phyloP scores from a whole-genome alignment of 1,140 invertebrate genomes.

The Pseudomyrmex concolor region DNA sequence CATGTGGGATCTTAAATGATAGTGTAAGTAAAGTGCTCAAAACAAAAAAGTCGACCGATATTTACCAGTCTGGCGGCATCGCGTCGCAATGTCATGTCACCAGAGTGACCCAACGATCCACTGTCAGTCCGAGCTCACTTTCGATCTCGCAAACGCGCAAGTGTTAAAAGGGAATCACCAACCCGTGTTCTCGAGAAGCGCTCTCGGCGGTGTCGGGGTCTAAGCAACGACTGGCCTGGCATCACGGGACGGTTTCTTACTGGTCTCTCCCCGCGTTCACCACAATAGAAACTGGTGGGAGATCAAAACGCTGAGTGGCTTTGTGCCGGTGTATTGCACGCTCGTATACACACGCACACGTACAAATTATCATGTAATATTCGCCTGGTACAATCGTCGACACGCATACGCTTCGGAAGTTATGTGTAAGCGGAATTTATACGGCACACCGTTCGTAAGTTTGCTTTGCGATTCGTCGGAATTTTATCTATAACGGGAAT shows the following conservation, averaged over 20 bases:
- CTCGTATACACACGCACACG: constrained; percentile 33
- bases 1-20: background rate
- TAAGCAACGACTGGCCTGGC: constrained; percentile 79
- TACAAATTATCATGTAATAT: constrained; percentile 19
- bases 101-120: constrained; percentile 18
- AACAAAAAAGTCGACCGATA: constrained; percentile 40
- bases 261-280: constrained; percentile 75
- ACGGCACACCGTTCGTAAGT: background rate
- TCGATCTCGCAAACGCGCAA: constrained; percentile 52
- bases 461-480: background rate
- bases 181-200: constrained; percentile 54
- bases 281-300: constrained; percentile 82
- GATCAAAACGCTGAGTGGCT: constrained; percentile 80
- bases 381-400: constrained; percentile 17
- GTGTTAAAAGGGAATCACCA: constrained; percentile 14
- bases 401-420: background rate
- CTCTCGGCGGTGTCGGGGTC: constrained; percentile 76
- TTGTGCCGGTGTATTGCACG: constrained; percentile 21
- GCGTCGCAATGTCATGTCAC: constrained; percentile 77
- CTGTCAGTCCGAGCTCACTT: constrained; percentile 50
- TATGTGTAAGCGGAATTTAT: background rate
- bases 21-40: background rate
- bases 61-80: constrained; percentile 84
- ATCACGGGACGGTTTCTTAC: constrained; percentile 78
- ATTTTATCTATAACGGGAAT: constrained; percentile 2